Evolutionary conservation across 1,140 invertebrate species (phyloP).

Genomic region (Drosophila subobscura): DNA sequence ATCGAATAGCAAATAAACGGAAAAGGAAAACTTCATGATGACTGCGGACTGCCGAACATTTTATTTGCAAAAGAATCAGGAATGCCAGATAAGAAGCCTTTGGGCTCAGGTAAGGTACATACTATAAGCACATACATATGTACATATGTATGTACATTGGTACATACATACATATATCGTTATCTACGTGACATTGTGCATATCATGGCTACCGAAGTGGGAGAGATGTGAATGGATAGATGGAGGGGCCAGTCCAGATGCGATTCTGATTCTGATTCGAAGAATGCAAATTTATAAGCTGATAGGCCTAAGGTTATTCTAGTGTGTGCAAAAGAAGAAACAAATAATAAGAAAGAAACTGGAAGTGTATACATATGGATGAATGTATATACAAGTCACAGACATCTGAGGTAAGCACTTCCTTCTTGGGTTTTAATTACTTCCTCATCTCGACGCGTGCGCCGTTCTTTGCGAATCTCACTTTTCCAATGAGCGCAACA

Average conservation of each 20-base stretch:
- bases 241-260: constrained; percentile 16
- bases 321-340: constrained; percentile 29
- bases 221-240: constrained; percentile 9
- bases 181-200: constrained; percentile 37
- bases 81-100: constrained; percentile 24
- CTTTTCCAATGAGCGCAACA: constrained; percentile 65
- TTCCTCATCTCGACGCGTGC: constrained; percentile 65
- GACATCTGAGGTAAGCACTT: constrained; percentile 48
- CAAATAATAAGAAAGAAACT: constrained; percentile 44
- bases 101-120: constrained; percentile 23
- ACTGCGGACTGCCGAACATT: constrained; percentile 46
- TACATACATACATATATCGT: constrained; percentile 39
- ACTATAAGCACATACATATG: too few species aligned
- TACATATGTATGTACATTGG: constrained; percentile 16
- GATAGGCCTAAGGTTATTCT: constrained; percentile 22
- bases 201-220: constrained; percentile 2
- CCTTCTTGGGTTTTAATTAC: constrained; percentile 54
- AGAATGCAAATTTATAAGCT: constrained; percentile 34
- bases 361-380: constrained; percentile 4
- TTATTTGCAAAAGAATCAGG: constrained; percentile 42
- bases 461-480: constrained; percentile 74
- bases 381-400: constrained; percentile 38
- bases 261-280: constrained; percentile 2
- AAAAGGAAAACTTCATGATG: constrained; percentile 34
- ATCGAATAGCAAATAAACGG: constrained; percentile 38